These are phyloP conservation scores for Gambusia affinis DNA, from an alignment of 2,113 vertebrate species.

Conservation along the genomic window DNA sequence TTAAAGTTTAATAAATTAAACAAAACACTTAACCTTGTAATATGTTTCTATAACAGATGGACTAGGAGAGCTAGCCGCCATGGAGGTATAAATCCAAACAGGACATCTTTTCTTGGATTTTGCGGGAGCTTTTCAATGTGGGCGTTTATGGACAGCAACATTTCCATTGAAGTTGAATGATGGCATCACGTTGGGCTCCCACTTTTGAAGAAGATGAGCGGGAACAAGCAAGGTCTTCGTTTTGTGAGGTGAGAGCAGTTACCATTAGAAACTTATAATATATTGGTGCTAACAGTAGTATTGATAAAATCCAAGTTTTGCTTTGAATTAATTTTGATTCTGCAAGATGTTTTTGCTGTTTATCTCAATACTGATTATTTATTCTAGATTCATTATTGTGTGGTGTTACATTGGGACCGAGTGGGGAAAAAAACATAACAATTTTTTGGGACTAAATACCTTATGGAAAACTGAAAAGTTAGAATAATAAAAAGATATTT, in stretches of 20 bases:
- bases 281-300: neutral
- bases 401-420: no score
- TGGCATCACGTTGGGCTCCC: slow-evolving; percentile 89
- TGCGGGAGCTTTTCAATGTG: slow-evolving; percentile 80
- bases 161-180: slow-evolving; percentile 88
- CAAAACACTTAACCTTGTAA: neutral
- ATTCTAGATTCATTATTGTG: no score
- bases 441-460: no score
- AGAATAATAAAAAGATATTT: no score
- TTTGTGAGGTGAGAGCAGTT: slow-evolving; percentile 82
- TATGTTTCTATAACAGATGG: slow-evolving; percentile 45
- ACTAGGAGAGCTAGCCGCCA: slow-evolving; percentile 30
- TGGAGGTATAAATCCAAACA: slow-evolving; percentile 36
- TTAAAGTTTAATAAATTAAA: neutral
- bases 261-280: neutral
- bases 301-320: no score
- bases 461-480: no score
- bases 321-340: no score
- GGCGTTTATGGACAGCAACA: slow-evolving; percentile 74
- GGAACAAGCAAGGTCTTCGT: slow-evolving; percentile 73
- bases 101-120: slow-evolving; percentile 33
- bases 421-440: no score
- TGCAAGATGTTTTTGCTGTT: no score
- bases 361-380: no score
- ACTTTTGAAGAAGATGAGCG: slow-evolving; percentile 83